Conservation (phyloP, 1,140 invertebrate genomes). For the Hylaeus anthracinus region DNA sequence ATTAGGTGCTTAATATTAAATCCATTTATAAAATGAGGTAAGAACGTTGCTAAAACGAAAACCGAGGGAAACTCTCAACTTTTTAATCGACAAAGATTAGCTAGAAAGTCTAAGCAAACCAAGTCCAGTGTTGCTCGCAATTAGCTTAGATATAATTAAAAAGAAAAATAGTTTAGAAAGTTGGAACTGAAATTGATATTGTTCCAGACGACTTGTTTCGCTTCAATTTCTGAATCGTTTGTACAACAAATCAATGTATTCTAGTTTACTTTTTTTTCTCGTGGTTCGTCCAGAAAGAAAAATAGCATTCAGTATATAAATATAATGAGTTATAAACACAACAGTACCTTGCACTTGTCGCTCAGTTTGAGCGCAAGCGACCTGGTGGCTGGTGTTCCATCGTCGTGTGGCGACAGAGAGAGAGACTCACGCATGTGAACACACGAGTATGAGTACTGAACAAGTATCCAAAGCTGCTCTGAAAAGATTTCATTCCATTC, state of each 20-base stretch:
- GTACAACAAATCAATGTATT: neutral
- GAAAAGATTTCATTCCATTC: constrained; percentile 50
- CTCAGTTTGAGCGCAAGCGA: constrained; percentile 83
- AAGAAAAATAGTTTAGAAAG: neutral
- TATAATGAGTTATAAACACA: constrained; percentile 71
- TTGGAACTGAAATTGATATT: neutral
- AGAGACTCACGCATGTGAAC: constrained; percentile 81
- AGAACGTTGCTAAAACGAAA: neutral
- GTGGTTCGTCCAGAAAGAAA: constrained; percentile 33
- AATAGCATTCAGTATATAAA: constrained; percentile 62
- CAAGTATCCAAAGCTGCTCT: constrained; percentile 59
- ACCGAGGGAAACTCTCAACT: neutral
- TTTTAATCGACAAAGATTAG: neutral
- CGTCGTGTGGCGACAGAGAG: constrained; percentile 69
- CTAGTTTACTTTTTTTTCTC: too few species aligned
- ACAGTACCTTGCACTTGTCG: constrained; percentile 84
- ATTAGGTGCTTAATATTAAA: neutral
- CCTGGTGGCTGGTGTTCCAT: constrained; percentile 78
- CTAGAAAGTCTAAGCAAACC: neutral
- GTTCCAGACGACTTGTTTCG: neutral
- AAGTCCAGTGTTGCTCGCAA: neutral
- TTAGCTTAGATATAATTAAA: too few species aligned
- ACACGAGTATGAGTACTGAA: constrained; percentile 75
- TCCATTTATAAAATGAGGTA: neutral
- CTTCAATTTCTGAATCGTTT: neutral